Evolutionary conservation across 2,113 vertebrate genomes (phyloP).

Genomic region (Anguilla rostrata): DNA sequence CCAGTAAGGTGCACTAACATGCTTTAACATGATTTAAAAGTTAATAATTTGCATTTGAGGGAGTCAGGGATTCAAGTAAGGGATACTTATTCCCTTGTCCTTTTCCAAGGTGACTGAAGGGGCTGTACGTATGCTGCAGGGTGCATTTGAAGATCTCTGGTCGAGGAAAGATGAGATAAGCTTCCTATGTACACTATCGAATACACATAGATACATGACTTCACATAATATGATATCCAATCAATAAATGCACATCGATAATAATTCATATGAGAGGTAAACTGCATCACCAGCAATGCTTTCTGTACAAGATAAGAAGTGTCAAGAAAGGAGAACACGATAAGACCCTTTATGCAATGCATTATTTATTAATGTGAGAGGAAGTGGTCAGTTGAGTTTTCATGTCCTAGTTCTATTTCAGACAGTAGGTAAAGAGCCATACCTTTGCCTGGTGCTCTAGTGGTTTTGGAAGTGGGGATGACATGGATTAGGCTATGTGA

Average conservation of each 20-base stretch:
- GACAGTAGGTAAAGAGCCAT: not conserved
- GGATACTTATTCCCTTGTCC: conserved; percentile 19
- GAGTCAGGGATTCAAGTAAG: conserved; percentile 23
- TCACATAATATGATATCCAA: conserved; percentile 7
- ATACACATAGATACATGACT: not conserved
- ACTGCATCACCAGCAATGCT: not conserved
- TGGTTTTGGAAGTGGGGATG: too few species aligned
- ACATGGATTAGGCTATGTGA: too few species aligned
- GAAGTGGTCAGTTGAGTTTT: not conserved
- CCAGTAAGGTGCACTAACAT: conserved; percentile 43
- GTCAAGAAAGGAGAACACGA: conserved; percentile 2
- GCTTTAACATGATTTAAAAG: conserved; percentile 49
- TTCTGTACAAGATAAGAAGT: not conserved
- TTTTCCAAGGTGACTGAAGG: conserved; percentile 37
- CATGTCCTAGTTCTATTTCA: not conserved
- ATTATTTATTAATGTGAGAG: not conserved
- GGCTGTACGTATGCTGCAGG: conserved; percentile 12
- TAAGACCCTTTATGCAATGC: not conserved
- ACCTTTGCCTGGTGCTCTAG: not conserved
- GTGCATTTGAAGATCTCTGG: conserved; percentile 9
- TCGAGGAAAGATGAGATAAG: not conserved
- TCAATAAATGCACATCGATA: not conserved
- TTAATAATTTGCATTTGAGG: conserved; percentile 46
- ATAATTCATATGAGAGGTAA: not conserved
- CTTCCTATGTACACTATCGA: not conserved